Base-by-base conservation (phyloP, 2,888 invertebrate species). In the Polietes domitor region DNA sequence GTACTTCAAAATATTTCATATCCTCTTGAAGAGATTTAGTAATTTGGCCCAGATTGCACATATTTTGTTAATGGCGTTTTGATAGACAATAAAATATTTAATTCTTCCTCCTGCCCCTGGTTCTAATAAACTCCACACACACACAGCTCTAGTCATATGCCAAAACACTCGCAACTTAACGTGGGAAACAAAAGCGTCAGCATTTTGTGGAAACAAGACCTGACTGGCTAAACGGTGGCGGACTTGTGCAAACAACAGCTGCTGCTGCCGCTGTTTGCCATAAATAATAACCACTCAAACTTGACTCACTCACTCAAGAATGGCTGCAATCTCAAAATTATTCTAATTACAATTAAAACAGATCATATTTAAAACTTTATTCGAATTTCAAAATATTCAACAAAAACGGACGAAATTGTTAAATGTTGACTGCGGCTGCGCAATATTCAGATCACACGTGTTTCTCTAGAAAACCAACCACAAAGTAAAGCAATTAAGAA, bases 121-220 rank as follows among this genome's bases (percentile, higher is more conserved):
- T n/a, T n/a, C n/a, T n/a, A n/a, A n/a, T n/a, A n/a, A n/a, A n/a
- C n/a, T 37, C 32, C 7, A 32, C 9, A 37, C 37, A n/a, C n/a
- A n/a, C n/a, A n/a, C n/a, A n/a, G n/a, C n/a, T n/a, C n/a, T n/a
- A n/a, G n/a, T n/a, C n/a, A n/a, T 37, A 37, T 37, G 7, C 37
- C 4, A 37, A 37, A 2, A n/a, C 10, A 3, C 12, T 37, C 37
- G 1, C 9, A 37, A 37, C 72, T 71, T 50, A 74, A 77, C 77
- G 83, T 83, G 83, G 80, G 83, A 83, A 83, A 43, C 17, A 61
- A 80, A 68, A 77, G 17, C 61, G 77, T 83, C 80, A 83, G 73
- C 80, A 77, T 77, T 19, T 61, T 61, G 7, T 61, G n/a, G 61
- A 61, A 61, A 61, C 28, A 15, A 28, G 17, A 61, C 21, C 61